A percentile compares a stretch with the other conserved stretches of the same genome.
phyloP scores from a whole-genome alignment of 2,888 invertebrate genomes.

The Drosophila parthenogenetica region DNA sequence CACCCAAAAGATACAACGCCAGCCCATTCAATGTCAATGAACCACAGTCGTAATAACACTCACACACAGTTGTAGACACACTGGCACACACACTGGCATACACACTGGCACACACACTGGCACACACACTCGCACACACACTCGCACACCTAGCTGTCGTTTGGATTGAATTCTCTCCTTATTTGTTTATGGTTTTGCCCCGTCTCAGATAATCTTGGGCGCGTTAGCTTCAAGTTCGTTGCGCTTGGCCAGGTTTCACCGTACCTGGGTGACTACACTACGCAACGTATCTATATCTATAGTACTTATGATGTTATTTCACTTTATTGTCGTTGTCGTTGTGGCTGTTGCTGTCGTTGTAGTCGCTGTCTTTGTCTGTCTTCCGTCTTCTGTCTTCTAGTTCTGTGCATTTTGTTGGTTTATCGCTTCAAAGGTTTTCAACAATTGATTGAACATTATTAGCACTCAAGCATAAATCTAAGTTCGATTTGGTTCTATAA shows the following conservation, averaged over 20 bases:
- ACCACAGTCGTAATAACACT: constrained; percentile 62
- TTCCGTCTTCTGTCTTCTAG: constrained; percentile 44
- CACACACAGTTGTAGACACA: constrained; percentile 13
- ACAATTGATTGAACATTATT: constrained; percentile 78
- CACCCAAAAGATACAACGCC: constrained; percentile 30
- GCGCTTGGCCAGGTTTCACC: constrained; percentile 70
- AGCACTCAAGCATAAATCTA: constrained; percentile 76
- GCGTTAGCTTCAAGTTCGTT: constrained; percentile 78
- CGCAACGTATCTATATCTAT: constrained; percentile 39
- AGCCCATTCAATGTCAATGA: constrained; percentile 79
- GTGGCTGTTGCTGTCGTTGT: neutral
- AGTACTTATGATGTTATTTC: constrained; percentile 72
- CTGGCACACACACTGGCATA: constrained; percentile 10
- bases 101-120: constrained; percentile 21
- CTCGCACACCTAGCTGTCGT: constrained; percentile 30
- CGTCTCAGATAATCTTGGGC: constrained; percentile 77
- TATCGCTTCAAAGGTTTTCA: constrained; percentile 65
- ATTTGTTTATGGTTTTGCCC: constrained; percentile 75
- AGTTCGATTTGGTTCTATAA: constrained; percentile 55
- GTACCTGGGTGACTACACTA: constrained; percentile 17
- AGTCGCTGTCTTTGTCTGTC: constrained; percentile 2
- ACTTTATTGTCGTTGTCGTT: constrained; percentile 63
- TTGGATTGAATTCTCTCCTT: constrained; percentile 68
- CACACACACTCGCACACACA: constrained; percentile 14
- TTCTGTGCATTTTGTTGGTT: constrained; percentile 64